Evolutionary conservation across 2,888 invertebrate species (phyloP).

Genomic region (Desoria tigrina): DNA sequence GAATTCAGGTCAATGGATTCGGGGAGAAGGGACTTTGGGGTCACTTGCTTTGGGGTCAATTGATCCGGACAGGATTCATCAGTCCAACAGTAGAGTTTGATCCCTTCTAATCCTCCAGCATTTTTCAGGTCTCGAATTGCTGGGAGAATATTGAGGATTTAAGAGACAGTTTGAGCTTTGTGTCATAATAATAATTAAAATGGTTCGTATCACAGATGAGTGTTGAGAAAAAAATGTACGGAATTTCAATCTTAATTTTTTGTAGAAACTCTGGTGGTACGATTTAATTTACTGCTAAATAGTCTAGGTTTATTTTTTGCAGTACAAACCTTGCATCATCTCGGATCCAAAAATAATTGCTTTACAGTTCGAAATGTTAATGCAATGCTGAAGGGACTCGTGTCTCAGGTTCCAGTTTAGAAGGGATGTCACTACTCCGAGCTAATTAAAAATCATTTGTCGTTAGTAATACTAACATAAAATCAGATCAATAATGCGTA

Average conservation of each 20-base stretch:
- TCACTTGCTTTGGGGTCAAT: too few relatives aligned
- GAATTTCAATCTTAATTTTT: too few relatives aligned
- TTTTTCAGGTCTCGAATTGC: conserved; percentile 28
- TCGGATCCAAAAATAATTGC: conserved; percentile 80
- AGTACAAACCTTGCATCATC: conserved; percentile 66
- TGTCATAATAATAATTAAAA: too few relatives aligned
- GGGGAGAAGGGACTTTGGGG: not conserved
- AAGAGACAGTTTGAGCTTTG: too few relatives aligned
- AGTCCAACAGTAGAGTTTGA: conserved; percentile 9
- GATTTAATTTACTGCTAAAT: too few relatives aligned
- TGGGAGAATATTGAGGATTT: too few relatives aligned
- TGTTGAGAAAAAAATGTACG: too few relatives aligned
- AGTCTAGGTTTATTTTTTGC: too few relatives aligned
- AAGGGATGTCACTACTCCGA: conserved; percentile 82
- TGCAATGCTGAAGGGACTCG: conserved; percentile 80
- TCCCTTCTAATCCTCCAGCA: conserved; percentile 16
- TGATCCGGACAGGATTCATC: not conserved
- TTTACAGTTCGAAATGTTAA: conserved; percentile 79
- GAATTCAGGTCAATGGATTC: not conserved
- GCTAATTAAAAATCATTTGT: conserved; percentile 63
- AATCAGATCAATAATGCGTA: not conserved
- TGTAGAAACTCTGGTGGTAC: too few relatives aligned
- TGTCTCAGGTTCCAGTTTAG: conserved; percentile 91
- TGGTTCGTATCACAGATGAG: too few relatives aligned
- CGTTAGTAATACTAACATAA: not conserved